These are phyloP conservation scores for Drymodes brunneopygia DNA, from an alignment of 2,113 vertebrate species.

Conservation along the genomic window DNA sequence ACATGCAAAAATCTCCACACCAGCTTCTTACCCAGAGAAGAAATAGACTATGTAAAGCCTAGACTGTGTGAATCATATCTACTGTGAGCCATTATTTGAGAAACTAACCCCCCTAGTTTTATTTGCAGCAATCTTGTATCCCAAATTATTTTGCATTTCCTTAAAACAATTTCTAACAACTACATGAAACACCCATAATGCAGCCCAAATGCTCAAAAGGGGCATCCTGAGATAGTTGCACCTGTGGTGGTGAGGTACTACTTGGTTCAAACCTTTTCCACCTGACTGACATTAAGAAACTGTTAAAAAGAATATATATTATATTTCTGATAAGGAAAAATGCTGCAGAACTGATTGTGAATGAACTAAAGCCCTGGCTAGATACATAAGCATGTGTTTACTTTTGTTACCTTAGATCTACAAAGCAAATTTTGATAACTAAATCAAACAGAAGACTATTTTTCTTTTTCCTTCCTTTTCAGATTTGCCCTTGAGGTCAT, in stretches of 20 bases:
- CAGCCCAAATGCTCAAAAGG: not conserved
- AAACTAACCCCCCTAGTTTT: not conserved
- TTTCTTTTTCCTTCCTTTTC: not conserved
- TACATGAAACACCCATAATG: not conserved
- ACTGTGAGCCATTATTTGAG: not conserved
- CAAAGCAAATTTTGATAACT: constrained; percentile 4
- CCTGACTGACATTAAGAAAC: not conserved
- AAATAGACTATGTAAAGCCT: not conserved
- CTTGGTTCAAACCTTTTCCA: not conserved
- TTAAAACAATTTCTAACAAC: not conserved
- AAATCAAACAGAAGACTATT: not conserved
- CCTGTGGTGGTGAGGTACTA: not conserved
- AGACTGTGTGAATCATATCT: not conserved
- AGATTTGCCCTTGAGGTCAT: not conserved
- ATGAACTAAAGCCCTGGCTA: not conserved
- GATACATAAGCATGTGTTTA: not conserved
- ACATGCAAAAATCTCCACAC: not conserved
- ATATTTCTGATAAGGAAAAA: not conserved
- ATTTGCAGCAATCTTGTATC: not conserved
- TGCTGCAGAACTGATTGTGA: not conserved
- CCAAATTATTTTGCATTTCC: not conserved
- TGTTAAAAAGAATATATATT: not conserved
- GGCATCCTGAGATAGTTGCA: not conserved
- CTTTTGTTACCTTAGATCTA: not conserved
- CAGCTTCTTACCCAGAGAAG: not conserved